Conservation (phyloP, 2,797 vertebrate genomes). For the Esox lucius region DNA sequence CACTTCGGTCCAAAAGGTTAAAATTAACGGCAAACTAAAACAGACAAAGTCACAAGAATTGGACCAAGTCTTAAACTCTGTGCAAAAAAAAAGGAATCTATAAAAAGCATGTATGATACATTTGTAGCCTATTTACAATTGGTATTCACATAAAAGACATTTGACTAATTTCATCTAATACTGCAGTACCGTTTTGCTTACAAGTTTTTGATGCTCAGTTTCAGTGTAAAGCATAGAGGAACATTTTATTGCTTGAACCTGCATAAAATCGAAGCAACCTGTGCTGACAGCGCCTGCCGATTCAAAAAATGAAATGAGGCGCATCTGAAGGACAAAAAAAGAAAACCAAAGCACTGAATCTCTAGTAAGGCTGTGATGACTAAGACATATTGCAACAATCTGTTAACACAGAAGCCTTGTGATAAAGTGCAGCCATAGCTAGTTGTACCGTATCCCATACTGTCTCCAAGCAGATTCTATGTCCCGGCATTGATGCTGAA, state of each 20-base stretch:
- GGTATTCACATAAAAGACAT: conserved; percentile 84
- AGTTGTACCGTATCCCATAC: conserved; percentile 71
- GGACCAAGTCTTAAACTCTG: conserved; percentile 86
- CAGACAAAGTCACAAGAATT: conserved; percentile 78
- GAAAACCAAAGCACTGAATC: conserved; percentile 65
- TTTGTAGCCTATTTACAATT: conserved; percentile 93
- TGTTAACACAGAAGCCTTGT: conserved; percentile 70
- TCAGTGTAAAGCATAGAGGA: conserved; percentile 69
- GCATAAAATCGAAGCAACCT: conserved; percentile 76
- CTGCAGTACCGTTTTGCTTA: conserved; percentile 90
- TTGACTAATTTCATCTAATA: conserved; percentile 78
- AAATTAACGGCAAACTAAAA: conserved; percentile 52
- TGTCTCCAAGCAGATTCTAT: conserved; percentile 24
- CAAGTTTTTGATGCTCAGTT: conserved; percentile 72
- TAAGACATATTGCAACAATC: conserved; percentile 90
- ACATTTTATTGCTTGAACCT: conserved; percentile 91
- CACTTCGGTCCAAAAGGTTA: conserved; percentile 44
- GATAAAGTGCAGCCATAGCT: conserved; percentile 80
- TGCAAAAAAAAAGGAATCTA: conserved; percentile 89
- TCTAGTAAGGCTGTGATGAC: conserved; percentile 78
- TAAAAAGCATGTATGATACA: conserved; percentile 92
- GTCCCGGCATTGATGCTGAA: conserved; percentile 54
- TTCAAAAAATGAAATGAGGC: conserved; percentile 56
- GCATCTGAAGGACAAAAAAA: conserved; percentile 49
- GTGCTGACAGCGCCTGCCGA: conserved; percentile 73